Base-by-base conservation (phyloP, 1,140 invertebrate genomes). In the Trichoplusia ni region DNA sequence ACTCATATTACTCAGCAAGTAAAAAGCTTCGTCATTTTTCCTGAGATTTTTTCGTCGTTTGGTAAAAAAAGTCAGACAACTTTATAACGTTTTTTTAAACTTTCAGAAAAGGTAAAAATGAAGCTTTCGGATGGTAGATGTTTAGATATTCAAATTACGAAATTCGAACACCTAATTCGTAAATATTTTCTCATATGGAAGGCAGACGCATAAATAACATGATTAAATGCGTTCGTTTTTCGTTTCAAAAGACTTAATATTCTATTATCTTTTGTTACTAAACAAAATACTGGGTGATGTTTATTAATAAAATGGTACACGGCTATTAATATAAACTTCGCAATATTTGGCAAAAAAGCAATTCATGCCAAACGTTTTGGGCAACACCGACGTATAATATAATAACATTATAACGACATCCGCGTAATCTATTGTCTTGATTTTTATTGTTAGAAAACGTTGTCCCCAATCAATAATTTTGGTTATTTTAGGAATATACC, bases 181-280 rank as follows among this genome's bases (percentile, higher is more conserved):
- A 56, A 40, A 40, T 27, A 27, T 8, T 37, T 38, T 40, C 35
- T 8, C 38, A 38, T 16, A 40, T 18, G 21, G 37, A 31, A 7
- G 13, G 21, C 33, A 56, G 51, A 56, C 51, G n/a, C 19, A 56
- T 56, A 56, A 56, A 40, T 56, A 56, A 40, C 25, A 21, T 23
- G 16, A 13, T 14, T 37, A 21, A 19, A n/a, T 56, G 21, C 51
- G 23, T 9, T 25, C 27, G 4, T 4, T 37, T 37, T 13, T 1
- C 7, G 14, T 9, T 16, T 16, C 3, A n/a, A 38, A 21, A 23
- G 47, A 51, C 6, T 11, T 19, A 51, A 35, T 35, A 18, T 51
- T 23, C 16, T 29, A 14, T 49, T 16, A 33, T 33, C 40, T 21
- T n/a, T 21, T 8, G 42, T 11, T 46, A 46, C 11, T 13, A 25